Base-by-base conservation (phyloP, 2,113 vertebrate species). In the Mugil cephalus region DNA sequence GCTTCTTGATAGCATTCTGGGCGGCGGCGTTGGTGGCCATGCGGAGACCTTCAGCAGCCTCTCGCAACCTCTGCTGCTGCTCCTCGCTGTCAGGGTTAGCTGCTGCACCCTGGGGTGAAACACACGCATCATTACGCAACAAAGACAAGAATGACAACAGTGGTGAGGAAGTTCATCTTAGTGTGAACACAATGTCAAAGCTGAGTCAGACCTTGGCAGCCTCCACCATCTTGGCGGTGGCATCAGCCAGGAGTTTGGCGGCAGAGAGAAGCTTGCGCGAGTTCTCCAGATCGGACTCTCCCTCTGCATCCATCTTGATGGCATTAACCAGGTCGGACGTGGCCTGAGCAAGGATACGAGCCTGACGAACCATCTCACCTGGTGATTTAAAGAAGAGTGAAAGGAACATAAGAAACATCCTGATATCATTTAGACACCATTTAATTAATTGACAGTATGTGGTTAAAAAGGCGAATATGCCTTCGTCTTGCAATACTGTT, bases 331-430 rank as follows among this genome's bases (percentile, higher is more conserved):
- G 93, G 86, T 99, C 96, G 0, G 98, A 99, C 0, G 97, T 99
- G 21, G 97, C 98, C 80, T 99, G 98, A 7, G 98, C 98, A 3
- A 99, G 94, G 80, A 99, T 98, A 38, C 96, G 95, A 15, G 98
- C 98, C 91, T 99, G 97, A 8, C 97, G 95, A 8, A 99, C 98
- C 97, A 99, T 99, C 87, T 99, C 98, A 38, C 98, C 98, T 99
- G 83, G 43, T 4, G 50, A 35, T 43, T 21, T 3, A 59, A 9
- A 68, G 13, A 54, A 11, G 24, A 30, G 24, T 30, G 24, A 30
- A 30, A 30, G 24, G 24, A 30, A 30, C 24, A 30, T 30, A 30
- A 30, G 24, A 30, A 30, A 30, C 24, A 30, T 30, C 24, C 24
- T 30, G 24, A 30, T 30, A 30, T 30, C 24, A 30, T 30, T 30